A percentile compares a stretch with the other conserved stretches of the same genome.
phyloP scores from a whole-genome alignment of 2,113 vertebrate genomes.

The Xenopus tropicalis region DNA sequence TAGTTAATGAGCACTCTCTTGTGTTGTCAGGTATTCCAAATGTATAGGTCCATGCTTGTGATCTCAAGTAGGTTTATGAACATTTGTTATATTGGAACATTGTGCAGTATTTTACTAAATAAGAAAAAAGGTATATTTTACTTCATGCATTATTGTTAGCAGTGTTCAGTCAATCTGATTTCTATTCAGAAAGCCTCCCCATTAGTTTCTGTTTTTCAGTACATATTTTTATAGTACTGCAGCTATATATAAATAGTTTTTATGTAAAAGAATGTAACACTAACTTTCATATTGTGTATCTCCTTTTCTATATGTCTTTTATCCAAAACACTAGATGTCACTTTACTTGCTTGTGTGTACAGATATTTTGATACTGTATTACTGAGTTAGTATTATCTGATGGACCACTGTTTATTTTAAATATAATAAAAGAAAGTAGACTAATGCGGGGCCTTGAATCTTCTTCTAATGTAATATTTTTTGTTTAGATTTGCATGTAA shows the following conservation, averaged over 20 bases:
- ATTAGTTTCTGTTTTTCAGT: neutral
- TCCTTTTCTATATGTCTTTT: too few relatives aligned
- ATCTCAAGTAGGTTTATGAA: too few relatives aligned
- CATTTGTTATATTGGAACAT: too few relatives aligned
- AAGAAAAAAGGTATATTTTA: too few relatives aligned
- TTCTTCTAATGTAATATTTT: too few relatives aligned
- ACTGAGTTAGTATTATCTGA: neutral
- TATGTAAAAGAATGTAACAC: neutral
- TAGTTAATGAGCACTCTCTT: too few relatives aligned
- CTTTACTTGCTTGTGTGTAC: conserved; percentile 25
- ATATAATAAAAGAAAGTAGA: conserved; percentile 6
- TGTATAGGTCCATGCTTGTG: too few relatives aligned
- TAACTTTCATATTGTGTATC: neutral
- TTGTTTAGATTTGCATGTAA: too few relatives aligned
- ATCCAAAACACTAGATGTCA: conserved; percentile 1
- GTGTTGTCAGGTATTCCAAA: too few relatives aligned
- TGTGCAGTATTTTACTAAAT: too few relatives aligned
- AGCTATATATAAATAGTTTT: neutral
- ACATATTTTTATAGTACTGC: neutral
- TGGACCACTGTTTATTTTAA: conserved; percentile 8
- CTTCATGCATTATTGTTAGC: too few relatives aligned
- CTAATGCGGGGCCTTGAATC: neutral
- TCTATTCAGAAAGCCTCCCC: neutral
- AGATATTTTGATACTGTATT: conserved; percentile 34
- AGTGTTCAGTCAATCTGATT: too few relatives aligned